A percentile compares a stretch with the other conserved stretches of the same genome.
Evolutionary conservation across 2,113 vertebrate genomes (phyloP).

Genomic region (Crotalus tigris): DNA sequence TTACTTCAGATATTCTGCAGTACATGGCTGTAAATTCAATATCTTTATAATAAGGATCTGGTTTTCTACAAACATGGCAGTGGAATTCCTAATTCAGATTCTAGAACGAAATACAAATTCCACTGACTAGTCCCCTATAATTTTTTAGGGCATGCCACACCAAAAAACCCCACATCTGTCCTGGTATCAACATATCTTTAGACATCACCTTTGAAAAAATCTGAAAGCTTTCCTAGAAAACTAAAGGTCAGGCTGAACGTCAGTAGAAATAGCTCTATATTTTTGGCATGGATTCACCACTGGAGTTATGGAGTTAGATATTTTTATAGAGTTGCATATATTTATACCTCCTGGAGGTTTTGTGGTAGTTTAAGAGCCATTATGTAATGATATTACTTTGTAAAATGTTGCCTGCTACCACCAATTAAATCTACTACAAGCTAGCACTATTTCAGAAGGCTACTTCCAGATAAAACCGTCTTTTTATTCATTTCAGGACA

Average conservation of each 20-base stretch:
- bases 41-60: not conserved
- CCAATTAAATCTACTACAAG: not conserved
- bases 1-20: not conserved
- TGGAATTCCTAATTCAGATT: not conserved
- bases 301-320: not conserved
- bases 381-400: conserved; percentile 34
- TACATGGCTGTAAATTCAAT: not conserved
- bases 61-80: not conserved
- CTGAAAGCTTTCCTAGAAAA: not conserved
- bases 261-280: not conserved
- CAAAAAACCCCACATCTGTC: not conserved
- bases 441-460: not conserved
- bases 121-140: not conserved
- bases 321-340: conserved; percentile 20
- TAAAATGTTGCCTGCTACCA: not conserved
- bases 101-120: not conserved
- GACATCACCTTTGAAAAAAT: not conserved
- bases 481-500: not conserved
- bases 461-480: not conserved
- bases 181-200: not conserved
- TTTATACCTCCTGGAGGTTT: conserved; percentile 8
- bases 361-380: not conserved
- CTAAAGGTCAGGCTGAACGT: not conserved
- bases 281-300: not conserved
- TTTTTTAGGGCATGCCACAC: not conserved